phyloP scores from a whole-genome alignment of 2,888 invertebrate species.

The Conops quadrifasciatus region DNA sequence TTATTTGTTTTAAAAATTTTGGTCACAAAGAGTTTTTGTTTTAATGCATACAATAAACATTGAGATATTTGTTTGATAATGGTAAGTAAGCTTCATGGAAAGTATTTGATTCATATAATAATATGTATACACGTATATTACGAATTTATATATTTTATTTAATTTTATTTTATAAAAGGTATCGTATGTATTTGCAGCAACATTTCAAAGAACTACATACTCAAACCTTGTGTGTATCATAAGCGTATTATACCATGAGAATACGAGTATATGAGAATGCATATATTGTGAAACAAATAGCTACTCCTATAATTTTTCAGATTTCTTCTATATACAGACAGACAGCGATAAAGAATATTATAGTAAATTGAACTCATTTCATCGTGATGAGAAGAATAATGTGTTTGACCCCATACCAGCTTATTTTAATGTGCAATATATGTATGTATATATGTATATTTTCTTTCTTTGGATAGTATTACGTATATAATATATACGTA shows the following conservation, averaged over 20 bases:
- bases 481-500: neutral
- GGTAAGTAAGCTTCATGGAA: too few relatives aligned
- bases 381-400: slow-evolving; percentile 18
- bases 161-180: neutral
- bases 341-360: slow-evolving; percentile 22
- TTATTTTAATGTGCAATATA: slow-evolving; percentile 47
- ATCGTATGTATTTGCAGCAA: too few relatives aligned
- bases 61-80: neutral
- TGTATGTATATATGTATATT: slow-evolving; percentile 34
- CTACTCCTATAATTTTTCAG: neutral
- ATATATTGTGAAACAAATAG: neutral
- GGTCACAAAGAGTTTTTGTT: slow-evolving; percentile 47
- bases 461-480: slow-evolving; percentile 22
- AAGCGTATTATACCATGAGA: neutral
- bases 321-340: slow-evolving; percentile 21
- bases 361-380: slow-evolving; percentile 25
- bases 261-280: neutral
- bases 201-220: neutral
- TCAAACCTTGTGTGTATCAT: slow-evolving; percentile 30
- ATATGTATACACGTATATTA: neutral
- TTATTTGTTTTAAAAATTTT: slow-evolving; percentile 34
- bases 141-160: neutral
- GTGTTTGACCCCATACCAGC: slow-evolving; percentile 66
- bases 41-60: slow-evolving; percentile 1
- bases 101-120: too few relatives aligned